Conservation (phyloP, 2,888 invertebrate species). For the Rhorus exstirpatorius region DNA sequence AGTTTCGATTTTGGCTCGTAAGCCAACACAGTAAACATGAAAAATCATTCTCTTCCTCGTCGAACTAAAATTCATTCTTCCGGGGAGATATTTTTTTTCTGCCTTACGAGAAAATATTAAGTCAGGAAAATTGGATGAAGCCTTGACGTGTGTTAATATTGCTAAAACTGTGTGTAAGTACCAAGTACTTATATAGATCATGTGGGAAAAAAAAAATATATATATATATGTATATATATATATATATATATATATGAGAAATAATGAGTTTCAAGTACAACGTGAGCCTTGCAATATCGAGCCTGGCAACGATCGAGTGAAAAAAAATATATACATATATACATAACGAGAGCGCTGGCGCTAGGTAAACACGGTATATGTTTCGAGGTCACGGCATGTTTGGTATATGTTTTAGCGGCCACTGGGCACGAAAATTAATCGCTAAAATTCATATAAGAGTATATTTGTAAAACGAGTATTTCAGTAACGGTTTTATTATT, state of each 20-base stretch:
- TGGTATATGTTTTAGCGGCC: too few relatives aligned
- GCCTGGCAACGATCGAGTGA: slow-evolving; percentile 21
- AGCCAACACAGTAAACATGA: slow-evolving; percentile 69
- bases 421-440: too few relatives aligned
- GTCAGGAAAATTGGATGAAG: background rate
- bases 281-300: too few relatives aligned
- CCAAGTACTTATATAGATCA: background rate
- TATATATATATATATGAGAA: too few relatives aligned
- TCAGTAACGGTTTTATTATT: background rate
- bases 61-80: too few relatives aligned
- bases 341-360: slow-evolving; percentile 29
- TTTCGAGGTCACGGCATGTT: background rate
- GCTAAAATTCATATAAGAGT: too few relatives aligned
- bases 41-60: background rate
- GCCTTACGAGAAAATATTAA: background rate
- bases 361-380: slow-evolving; percentile 4
- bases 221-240: too few relatives aligned
- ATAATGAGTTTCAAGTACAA: slow-evolving; percentile 5
- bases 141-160: too few relatives aligned
- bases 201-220: background rate
- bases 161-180: too few relatives aligned
- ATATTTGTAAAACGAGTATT: background rate
- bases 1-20: slow-evolving; percentile 93
- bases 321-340: background rate
- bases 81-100: too few relatives aligned